A percentile compares a stretch with the other conserved stretches of the same genome.
Evolutionary conservation across 2,888 invertebrate genomes (phyloP).

Genomic region (Ichneumoninae sp.): DNA sequence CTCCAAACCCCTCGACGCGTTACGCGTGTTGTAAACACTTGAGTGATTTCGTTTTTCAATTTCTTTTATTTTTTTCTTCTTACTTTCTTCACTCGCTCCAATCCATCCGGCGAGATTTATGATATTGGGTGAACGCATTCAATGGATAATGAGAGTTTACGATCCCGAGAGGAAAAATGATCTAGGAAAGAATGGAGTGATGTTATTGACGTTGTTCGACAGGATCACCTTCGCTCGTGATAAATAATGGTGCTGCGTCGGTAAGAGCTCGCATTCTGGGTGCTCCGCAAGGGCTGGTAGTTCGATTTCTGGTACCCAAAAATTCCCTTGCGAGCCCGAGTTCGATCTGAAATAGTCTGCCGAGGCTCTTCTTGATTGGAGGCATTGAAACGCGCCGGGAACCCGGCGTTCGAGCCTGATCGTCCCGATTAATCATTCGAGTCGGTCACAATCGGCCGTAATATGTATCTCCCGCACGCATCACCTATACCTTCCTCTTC

Average conservation of each 20-base stretch:
- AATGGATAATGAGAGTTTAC: conserved; percentile 40
- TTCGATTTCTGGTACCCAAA: conserved; percentile 20
- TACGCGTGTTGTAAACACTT: conserved; percentile 9
- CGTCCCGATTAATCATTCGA: conserved; percentile 76
- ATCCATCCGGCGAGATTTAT: conserved; percentile 47
- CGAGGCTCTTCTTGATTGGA: conserved; percentile 67
- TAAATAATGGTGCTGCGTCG: conserved; percentile 53
- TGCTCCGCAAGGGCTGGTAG: conserved; percentile 42
- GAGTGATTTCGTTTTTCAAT: conserved; percentile 23
- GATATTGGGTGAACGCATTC: conserved; percentile 49
- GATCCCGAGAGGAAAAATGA: conserved; percentile 36
- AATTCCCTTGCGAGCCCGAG: conserved; percentile 29
- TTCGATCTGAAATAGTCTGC: conserved; percentile 13
- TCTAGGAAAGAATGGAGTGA: conserved; percentile 42
- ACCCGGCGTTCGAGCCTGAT: conserved; percentile 66
- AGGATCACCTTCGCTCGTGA: conserved; percentile 46
- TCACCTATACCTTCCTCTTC: conserved; percentile 29
- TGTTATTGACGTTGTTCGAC: conserved; percentile 58
- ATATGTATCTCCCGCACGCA: conserved; percentile 71
- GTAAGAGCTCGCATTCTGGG: neutral
- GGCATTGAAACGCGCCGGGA: conserved; percentile 68
- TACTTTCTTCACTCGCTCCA: conserved; percentile 6
- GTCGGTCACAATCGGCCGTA: conserved; percentile 74
- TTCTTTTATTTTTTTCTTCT: conserved; percentile 24
- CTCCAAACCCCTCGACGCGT: conserved; percentile 1